A percentile compares a stretch with the other conserved stretches of the same genome.
Conservation (phyloP, 2,113 vertebrate species). For the rat (Rattus norvegicus) region GRCr8 NC_086033.1:56252001-56252500, state of each 20-base stretch:
- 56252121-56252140: not conserved
- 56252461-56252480: not conserved
- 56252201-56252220: not conserved
- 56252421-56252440: not conserved
- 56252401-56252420: not conserved
- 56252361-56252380: not conserved
- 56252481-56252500: conserved; percentile 51
- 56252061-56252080: not conserved
- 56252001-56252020: not conserved
- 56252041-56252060: not conserved
- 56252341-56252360: not conserved
- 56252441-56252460: not conserved
- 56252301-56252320: not conserved
- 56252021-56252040: not conserved
- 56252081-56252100: not conserved
- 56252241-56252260: not conserved
- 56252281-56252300: conserved; percentile 23
- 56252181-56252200: not conserved
- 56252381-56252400: not conserved
- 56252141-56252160: not conserved
- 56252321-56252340: not conserved
- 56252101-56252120: not conserved
- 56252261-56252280: not conserved
- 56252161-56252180: not conserved
- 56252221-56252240: conserved; percentile 9